Conservation (phyloP, 1,140 invertebrate species). For the Diabrotica undecimpunctata region DNA sequence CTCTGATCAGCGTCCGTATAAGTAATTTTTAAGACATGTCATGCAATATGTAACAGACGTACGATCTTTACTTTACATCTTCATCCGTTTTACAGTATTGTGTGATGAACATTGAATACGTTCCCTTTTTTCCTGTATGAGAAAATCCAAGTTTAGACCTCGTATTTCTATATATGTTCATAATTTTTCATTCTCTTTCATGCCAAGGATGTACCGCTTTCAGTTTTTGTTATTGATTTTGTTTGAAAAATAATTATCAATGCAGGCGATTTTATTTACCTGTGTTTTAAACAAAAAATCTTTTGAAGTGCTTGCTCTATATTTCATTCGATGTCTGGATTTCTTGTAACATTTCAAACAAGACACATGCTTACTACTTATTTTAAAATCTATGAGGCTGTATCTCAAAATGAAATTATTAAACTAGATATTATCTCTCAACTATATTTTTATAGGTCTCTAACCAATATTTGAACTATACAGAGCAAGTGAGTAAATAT, state of each 20-base stretch:
- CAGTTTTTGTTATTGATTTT: background rate
- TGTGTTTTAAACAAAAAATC: background rate
- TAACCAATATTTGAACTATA: too few species aligned
- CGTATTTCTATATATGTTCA: conserved; percentile 21
- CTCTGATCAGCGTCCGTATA: conserved; percentile 8
- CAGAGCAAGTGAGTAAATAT: too few species aligned
- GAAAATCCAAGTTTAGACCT: conserved; percentile 19
- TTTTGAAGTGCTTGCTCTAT: background rate
- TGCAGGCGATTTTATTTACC: background rate
- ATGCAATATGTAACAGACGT: conserved; percentile 22
- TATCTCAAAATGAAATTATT: too few species aligned
- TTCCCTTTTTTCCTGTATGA: conserved; percentile 13
- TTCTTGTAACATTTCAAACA: background rate
- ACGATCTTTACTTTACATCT: conserved; percentile 17
- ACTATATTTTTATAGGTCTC: too few species aligned
- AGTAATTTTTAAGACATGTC: conserved; percentile 14
- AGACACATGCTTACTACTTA: background rate
- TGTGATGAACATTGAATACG: conserved; percentile 19
- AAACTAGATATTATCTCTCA: too few species aligned
- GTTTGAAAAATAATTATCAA: background rate
- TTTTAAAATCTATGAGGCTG: too few species aligned
- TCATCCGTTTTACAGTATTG: conserved; percentile 21
- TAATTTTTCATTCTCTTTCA: conserved; percentile 17
- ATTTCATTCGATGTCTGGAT: conserved; percentile 2
- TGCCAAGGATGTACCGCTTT: background rate